A percentile compares a stretch with the other conserved stretches of the same genome.
Conservation (phyloP, 2,888 invertebrate genomes). For the Andrena bicolor region DNA sequence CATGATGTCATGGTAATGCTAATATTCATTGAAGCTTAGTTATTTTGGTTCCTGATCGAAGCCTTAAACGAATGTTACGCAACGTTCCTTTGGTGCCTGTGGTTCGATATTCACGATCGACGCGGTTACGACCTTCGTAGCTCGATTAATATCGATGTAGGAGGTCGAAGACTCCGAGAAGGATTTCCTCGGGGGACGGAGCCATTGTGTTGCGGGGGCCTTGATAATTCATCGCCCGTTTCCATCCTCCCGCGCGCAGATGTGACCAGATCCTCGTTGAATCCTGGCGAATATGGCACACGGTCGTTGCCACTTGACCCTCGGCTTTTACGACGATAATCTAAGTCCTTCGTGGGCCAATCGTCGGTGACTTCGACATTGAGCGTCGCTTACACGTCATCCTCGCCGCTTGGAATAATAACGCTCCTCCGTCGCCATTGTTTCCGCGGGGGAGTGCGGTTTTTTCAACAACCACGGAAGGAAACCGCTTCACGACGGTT, state of each 20-base stretch:
- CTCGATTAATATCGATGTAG: conserved; percentile 20
- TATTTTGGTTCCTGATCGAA: background rate
- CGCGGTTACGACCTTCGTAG: conserved; percentile 10
- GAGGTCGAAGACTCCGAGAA: background rate
- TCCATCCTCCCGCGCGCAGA: background rate
- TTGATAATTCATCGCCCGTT: conserved; percentile 49
- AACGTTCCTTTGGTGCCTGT: conserved; percentile 5
- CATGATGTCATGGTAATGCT: too few species aligned
- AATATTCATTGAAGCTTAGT: background rate
- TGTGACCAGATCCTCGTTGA: conserved; percentile 35
- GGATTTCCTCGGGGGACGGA: conserved; percentile 1
- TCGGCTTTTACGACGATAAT: conserved; percentile 44
- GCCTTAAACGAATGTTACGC: background rate
- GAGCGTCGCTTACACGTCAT: conserved; percentile 57
- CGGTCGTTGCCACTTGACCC: conserved; percentile 62
- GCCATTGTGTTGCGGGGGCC: conserved; percentile 23
- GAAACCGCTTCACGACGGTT: conserved; percentile 2
- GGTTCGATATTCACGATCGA: conserved; percentile 12
- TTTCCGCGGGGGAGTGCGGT: conserved; percentile 37
- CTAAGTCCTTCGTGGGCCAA: conserved; percentile 42
- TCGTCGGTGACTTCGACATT: conserved; percentile 49
- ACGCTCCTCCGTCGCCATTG: conserved; percentile 50
- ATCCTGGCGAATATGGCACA: conserved; percentile 57
- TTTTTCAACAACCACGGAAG: conserved; percentile 19
- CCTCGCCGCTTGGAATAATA: conserved; percentile 60